Percentiles rank a stretch among this genome's conserved stretches.
Conservation (phyloP, 1,140 invertebrate genomes). For the Camponotus floridanus region DNA sequence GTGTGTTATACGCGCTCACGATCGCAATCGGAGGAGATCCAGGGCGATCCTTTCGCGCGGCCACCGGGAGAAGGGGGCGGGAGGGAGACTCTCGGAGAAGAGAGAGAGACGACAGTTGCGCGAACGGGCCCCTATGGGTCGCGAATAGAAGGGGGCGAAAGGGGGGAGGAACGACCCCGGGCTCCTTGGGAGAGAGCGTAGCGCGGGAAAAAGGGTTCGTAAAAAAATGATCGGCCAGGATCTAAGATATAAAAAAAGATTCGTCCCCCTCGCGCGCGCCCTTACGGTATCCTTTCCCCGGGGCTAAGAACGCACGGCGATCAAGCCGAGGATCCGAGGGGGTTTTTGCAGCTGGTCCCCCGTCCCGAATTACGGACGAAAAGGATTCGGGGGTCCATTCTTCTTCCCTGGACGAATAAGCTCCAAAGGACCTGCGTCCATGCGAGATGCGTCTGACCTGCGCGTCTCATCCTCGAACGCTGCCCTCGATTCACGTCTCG, state of each 20-base stretch:
- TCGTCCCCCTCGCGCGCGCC: slow-evolving; percentile 72
- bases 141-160: slow-evolving; percentile 1
- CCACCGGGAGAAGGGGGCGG: background rate
- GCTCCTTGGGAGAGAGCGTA: slow-evolving; percentile 59
- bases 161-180: slow-evolving; percentile 31
- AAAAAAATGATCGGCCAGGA: slow-evolving; percentile 83
- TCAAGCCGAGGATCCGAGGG: slow-evolving; percentile 62
- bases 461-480: slow-evolving; percentile 60
- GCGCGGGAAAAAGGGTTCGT: slow-evolving; percentile 81
- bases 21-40: slow-evolving; percentile 44
- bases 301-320: slow-evolving; percentile 72
- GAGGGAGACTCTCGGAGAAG: slow-evolving; percentile 16
- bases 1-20: slow-evolving; percentile 53
- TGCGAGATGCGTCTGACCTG: slow-evolving; percentile 80
- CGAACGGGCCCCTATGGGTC: slow-evolving; percentile 66
- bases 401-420: slow-evolving; percentile 83
- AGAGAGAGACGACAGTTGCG: slow-evolving; percentile 79
- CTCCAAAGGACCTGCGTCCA: slow-evolving; percentile 84
- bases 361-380: slow-evolving; percentile 78
- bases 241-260: slow-evolving; percentile 82
- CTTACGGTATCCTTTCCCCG: slow-evolving; percentile 80
- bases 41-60: slow-evolving; percentile 59
- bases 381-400: slow-evolving; percentile 84
- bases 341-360: slow-evolving; percentile 85
- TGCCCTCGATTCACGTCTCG: slow-evolving; percentile 78